Evolutionary conservation across 2,113 vertebrate species (phyloP).

Genomic region (Anolis sagrei): DNA sequence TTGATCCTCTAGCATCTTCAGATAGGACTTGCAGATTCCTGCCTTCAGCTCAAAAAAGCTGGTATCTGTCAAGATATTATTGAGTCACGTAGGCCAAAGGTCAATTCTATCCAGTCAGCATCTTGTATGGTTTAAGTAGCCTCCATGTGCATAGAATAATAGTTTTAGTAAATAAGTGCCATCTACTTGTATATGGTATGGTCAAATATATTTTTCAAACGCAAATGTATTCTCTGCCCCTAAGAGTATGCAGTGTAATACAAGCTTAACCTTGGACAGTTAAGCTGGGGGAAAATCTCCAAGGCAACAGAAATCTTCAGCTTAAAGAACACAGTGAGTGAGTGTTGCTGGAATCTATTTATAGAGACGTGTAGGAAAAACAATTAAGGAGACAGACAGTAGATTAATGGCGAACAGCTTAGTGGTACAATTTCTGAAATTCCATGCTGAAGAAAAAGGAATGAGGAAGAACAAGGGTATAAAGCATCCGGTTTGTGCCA

Average conservation of each 20-base stretch:
- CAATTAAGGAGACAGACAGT: constrained; percentile 72
- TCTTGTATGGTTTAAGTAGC: neutral
- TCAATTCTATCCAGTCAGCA: neutral
- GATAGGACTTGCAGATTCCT: neutral
- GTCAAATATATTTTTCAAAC: neutral
- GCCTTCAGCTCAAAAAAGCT: neutral
- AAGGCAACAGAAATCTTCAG: constrained; percentile 77
- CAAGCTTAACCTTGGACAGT: constrained; percentile 38
- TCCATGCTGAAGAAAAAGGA: constrained; percentile 42
- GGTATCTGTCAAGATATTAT: neutral
- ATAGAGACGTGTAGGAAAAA: constrained; percentile 79
- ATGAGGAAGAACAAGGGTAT: neutral
- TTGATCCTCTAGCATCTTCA: neutral
- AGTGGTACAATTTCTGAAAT: constrained; percentile 60
- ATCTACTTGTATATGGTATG: neutral
- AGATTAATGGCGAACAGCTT: constrained; percentile 70
- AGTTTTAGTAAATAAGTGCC: neutral
- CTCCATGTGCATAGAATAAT: neutral
- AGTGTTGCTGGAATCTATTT: constrained; percentile 77
- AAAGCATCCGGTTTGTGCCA: neutral
- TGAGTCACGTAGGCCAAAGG: neutral
- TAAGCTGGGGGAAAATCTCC: constrained; percentile 65
- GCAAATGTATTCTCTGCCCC: constrained; percentile 58
- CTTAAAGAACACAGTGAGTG: constrained; percentile 73
- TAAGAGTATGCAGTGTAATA: constrained; percentile 56